Base-by-base conservation (phyloP, 2,797 vertebrate genomes). In the Hapalemur alaotrensis region DNA sequence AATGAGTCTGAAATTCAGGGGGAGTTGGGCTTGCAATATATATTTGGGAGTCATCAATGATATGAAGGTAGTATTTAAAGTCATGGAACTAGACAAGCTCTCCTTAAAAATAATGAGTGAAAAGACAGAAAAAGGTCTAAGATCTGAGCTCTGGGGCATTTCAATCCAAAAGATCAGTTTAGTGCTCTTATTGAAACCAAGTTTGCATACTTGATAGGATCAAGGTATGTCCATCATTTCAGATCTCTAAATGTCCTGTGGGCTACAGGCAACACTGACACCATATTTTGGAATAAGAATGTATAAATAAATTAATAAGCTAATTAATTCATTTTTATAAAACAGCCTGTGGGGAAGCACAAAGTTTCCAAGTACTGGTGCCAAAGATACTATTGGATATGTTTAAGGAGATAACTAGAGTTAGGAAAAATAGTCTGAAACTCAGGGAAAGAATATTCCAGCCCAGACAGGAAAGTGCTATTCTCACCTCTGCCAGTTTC, bases 221-320 rank as follows among this genome's bases (percentile, higher is more conserved):
- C 67, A 93, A 89, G 32, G 9, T 93, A 54, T 73, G 65, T 18
- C 61, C 46, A 86, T 59, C 70, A 84, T 59, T 97, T 95, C 85
- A 81, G 46, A 91, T 80, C 15, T 89, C 76, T 91, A 95, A 86
- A 81, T 92, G 38, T 92, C 80, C 28, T 95, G 30, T 72, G 48
- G 61, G 28, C 89, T 41, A 89, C 2, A 90, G 38, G 5, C 67
- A 93, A 50, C 11, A 25, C 48, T 95, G 61, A 94, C 11, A 96
- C 52, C 18, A 94, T 7, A 80, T 95, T 96, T 95, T 96, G 35
- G 25, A 95, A 85, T 92, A 82, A 95, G 48, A 96, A 95, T 57
- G 30, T 67, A 87, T 48, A 96, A 63, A 91, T 75, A 70, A 81
- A 89, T 89, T 89, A 96, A 94, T 95, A 84, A 95, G 32, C 15